Conservation (phyloP, 2,797 vertebrate species). For the Phataginus tetradactyla region DNA sequence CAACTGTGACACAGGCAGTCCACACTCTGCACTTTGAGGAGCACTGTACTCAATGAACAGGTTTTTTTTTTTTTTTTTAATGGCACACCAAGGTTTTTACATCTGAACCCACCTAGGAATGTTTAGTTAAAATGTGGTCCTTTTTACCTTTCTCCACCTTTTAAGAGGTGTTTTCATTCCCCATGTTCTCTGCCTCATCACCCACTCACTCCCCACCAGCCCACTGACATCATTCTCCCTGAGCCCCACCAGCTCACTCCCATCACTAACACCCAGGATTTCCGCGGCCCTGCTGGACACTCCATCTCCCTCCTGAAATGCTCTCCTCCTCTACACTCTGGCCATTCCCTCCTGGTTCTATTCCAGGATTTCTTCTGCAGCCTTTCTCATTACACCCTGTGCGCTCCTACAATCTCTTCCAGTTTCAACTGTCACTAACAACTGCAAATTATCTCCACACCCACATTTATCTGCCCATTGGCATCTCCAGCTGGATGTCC, state of each 20-base stretch:
- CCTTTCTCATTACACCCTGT: background rate
- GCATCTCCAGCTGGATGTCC: background rate
- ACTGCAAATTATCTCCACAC: background rate
- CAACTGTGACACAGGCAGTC: background rate
- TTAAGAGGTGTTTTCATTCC: conserved; percentile 9
- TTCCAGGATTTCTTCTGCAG: background rate
- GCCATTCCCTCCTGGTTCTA: background rate
- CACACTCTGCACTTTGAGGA: background rate
- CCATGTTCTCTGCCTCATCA: background rate
- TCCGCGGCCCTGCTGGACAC: background rate
- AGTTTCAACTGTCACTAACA: background rate
- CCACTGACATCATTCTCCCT: background rate
- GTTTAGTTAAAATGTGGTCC: background rate
- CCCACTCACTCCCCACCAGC: background rate
- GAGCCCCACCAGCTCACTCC: background rate
- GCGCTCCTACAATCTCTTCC: background rate
- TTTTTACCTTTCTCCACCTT: background rate
- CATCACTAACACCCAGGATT: background rate
- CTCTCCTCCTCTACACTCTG: background rate
- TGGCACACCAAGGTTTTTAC: background rate
- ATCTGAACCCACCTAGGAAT: background rate
- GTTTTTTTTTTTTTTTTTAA: background rate
- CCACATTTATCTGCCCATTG: background rate
- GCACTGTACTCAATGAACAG: background rate
- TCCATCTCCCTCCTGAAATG: background rate